These are phyloP conservation scores for Seriola dumerili DNA, from an alignment of 2,113 vertebrate species.

Conservation along the genomic window DNA sequence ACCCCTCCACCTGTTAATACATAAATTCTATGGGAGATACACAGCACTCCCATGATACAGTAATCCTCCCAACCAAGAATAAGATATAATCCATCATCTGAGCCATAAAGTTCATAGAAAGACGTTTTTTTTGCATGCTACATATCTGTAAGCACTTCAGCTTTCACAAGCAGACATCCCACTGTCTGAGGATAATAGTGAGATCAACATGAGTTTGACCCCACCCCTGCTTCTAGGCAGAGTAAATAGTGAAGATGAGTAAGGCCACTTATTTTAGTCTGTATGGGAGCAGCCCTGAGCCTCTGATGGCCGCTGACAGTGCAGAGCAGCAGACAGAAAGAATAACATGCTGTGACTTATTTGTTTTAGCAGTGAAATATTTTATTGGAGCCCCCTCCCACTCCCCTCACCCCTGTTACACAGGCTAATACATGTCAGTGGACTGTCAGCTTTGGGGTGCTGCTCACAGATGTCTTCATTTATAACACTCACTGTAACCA, in stretches of 20 bases:
- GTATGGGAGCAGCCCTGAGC: slow-evolving; percentile 49
- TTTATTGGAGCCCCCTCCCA: slow-evolving; percentile 61
- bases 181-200: slow-evolving; percentile 29
- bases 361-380: slow-evolving; percentile 75
- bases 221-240: slow-evolving; percentile 36
- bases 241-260: slow-evolving; percentile 54
- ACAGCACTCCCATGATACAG: slow-evolving; percentile 16
- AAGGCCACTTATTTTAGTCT: slow-evolving; percentile 62
- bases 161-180: slow-evolving; percentile 9
- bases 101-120: slow-evolving; percentile 11
- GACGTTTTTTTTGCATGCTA: not conserved
- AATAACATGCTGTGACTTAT: slow-evolving; percentile 76
- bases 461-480: slow-evolving; percentile 74
- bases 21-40: slow-evolving; percentile 52
- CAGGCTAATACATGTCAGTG: slow-evolving; percentile 58
- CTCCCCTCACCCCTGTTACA: slow-evolving; percentile 54
- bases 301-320: slow-evolving; percentile 64
- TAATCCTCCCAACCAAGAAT: slow-evolving; percentile 33
- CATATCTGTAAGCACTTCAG: slow-evolving; percentile 22
- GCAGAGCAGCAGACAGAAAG: slow-evolving; percentile 73
- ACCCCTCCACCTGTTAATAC: slow-evolving; percentile 64
- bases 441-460: slow-evolving; percentile 46
- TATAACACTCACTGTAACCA: slow-evolving; percentile 27
- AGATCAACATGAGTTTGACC: slow-evolving; percentile 33
- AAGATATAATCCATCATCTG: slow-evolving; percentile 31